Evolutionary conservation across 2,113 vertebrate genomes (phyloP), one percentile per base, ranked within the genome.

Genomic region (Platysternon megacephalum): DNA sequence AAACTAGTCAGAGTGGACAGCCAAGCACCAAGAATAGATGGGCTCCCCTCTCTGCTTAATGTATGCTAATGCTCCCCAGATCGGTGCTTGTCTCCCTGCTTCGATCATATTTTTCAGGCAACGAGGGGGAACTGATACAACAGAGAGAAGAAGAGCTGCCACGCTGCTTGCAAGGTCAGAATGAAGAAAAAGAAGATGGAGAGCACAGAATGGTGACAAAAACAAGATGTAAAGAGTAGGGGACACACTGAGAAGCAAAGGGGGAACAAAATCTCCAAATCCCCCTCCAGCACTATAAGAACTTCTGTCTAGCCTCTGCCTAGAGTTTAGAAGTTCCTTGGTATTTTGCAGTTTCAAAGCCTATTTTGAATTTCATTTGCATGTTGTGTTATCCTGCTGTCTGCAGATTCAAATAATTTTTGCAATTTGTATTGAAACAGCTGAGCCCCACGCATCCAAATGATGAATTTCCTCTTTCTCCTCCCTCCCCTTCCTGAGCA

Each of bases 381-480:
- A 92, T 78, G 74, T 46, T 76, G 85, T 76, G 80, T 87, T 82
- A 52, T 1, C 6, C 81, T 51, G n/a, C 65, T 61, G 88, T 35
- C 0, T 0, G 22, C 86, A 84, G 22, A 89, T 94, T 91, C 90
- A 96, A 90, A 89, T 72, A 26, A 79, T 56, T 68, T 83, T 86
- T 52, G 80, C 90, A 89, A 65, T 24, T 58, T 11, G 56, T 84
- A 90, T 90, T 84, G 89, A 88, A 87, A 84, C 81, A 90, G 61
- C 4, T 28, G 42, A 95, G 90, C 86, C 49, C 86, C 86, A 94
- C 81, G 87, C 68, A 89, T 93, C 84, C 94, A 95, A 85, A 65
- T 86, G 42, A 44, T 82, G 81, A 92, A 96, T 96, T 95, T 97
- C 94, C 94, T 95, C 95, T 97, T 94, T 97, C 94, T 91, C 91